phyloP scores from a whole-genome alignment of 2,113 vertebrate genomes.

The Hippocampus abdominalis region DNA sequence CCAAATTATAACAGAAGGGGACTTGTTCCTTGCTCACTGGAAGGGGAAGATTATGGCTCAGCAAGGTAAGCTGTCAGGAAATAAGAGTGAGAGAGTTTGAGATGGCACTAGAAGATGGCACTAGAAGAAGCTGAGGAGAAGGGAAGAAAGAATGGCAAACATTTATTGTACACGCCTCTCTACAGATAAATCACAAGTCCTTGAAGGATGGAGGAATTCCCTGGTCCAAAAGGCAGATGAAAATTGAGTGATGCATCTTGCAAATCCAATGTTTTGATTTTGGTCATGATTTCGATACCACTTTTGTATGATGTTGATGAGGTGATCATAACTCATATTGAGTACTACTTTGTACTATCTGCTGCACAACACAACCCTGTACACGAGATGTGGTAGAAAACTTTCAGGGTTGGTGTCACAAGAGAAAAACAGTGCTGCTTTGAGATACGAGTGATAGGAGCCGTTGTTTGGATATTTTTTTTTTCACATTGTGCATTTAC shows the following conservation, averaged over 20 bases:
- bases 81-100: constrained; percentile 26
- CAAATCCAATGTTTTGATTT: constrained; percentile 41
- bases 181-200: constrained; percentile 44
- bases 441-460: too few relatives aligned
- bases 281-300: constrained; percentile 16
- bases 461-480: too few relatives aligned
- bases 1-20: constrained; percentile 69
- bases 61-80: constrained; percentile 66
- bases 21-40: constrained; percentile 67
- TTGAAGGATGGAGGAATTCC: constrained; percentile 37
- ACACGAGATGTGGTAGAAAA: too few relatives aligned
- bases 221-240: constrained; percentile 31
- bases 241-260: constrained; percentile 31
- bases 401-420: too few relatives aligned
- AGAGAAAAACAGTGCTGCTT: too few relatives aligned
- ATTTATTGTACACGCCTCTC: constrained; percentile 30
- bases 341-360: too few relatives aligned
- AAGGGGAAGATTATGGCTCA: constrained; percentile 55
- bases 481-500: too few relatives aligned
- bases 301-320: constrained; percentile 33
- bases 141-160: constrained; percentile 36
- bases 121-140: constrained; percentile 27
- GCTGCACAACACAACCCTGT: too few relatives aligned
- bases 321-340: neutral
- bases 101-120: constrained; percentile 27